Evolutionary conservation across 2,888 invertebrate species (phyloP).

Genomic region (Tolmerus cingulatus): DNA sequence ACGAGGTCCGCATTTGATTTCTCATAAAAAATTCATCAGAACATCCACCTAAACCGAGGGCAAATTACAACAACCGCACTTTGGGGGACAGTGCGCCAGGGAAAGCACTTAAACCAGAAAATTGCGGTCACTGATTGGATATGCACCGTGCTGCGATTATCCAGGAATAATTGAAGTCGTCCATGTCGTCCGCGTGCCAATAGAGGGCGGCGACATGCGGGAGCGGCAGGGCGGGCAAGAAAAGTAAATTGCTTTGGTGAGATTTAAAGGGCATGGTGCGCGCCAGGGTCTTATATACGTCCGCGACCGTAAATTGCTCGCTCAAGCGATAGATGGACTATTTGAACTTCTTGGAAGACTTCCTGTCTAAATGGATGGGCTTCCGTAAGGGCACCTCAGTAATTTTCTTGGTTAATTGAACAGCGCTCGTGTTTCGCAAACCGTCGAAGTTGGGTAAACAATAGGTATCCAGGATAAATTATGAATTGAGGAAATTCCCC

Average conservation of each 20-base stretch:
- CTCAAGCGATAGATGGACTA: neutral
- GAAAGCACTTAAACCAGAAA: neutral
- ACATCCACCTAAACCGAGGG: neutral
- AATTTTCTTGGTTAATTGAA: neutral
- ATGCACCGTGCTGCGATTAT: conserved; percentile 5
- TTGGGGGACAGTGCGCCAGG: neutral
- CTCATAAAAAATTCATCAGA: neutral
- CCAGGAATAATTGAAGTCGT: conserved; percentile 11
- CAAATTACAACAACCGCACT: neutral
- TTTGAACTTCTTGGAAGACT: neutral
- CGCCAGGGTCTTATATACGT: neutral
- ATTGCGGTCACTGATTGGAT: neutral
- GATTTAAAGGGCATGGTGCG: neutral
- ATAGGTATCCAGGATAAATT: neutral
- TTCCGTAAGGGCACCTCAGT: neutral
- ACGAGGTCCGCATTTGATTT: neutral
- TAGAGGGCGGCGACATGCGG: neutral
- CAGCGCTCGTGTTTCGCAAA: neutral
- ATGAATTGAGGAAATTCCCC: neutral
- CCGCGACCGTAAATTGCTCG: neutral
- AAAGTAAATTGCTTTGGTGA: neutral
- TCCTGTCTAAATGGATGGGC: neutral
- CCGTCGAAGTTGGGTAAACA: neutral
- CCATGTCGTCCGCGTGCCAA: neutral
- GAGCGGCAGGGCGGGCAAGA: neutral